Evolutionary conservation across 1,140 invertebrate species (phyloP).

Genomic region (Anthonomus grandis): DNA sequence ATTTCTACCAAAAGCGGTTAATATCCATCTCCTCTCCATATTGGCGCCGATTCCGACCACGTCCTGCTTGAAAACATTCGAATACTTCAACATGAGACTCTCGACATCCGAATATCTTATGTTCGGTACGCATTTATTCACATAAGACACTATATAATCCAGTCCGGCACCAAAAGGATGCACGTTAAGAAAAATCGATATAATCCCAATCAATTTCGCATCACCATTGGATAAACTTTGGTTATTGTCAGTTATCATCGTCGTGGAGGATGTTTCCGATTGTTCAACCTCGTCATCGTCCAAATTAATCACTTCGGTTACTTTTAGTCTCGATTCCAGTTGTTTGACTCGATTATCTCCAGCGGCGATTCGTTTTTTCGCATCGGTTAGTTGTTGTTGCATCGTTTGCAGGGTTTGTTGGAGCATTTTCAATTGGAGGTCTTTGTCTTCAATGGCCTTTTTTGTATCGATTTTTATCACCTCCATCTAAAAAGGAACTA

Average conservation of each 20-base stretch:
- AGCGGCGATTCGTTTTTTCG: conserved; percentile 59
- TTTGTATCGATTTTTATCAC: conserved; percentile 65
- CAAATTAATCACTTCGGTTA: conserved; percentile 39
- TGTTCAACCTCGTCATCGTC: conserved; percentile 43
- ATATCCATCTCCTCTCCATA: conserved; percentile 75
- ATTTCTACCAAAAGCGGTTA: conserved; percentile 58
- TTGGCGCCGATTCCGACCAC: conserved; percentile 71
- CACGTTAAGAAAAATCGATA: conserved; percentile 80
- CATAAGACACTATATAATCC: conserved; percentile 81
- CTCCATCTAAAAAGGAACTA: conserved; percentile 57
- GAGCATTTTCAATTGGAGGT: conserved; percentile 68
- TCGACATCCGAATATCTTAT: conserved; percentile 70
- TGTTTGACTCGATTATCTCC: conserved; percentile 61
- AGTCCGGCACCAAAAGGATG: conserved; percentile 84
- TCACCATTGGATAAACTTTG: conserved; percentile 45
- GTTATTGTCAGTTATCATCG: conserved; percentile 16
- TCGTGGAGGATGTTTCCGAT: conserved; percentile 30
- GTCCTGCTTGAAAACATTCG: conserved; percentile 73
- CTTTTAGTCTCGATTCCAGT: conserved; percentile 53
- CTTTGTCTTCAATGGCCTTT: conserved; percentile 64
- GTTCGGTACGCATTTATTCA: conserved; percentile 69
- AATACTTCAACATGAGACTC: conserved; percentile 68
- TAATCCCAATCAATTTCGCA: conserved; percentile 70
- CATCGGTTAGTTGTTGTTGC: conserved; percentile 70
- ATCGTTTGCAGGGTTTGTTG: conserved; percentile 78